Evolutionary conservation across 2,888 invertebrate species (phyloP), one percentile per base, ranked within the genome.

Genomic region (Melanargia galathea): DNA sequence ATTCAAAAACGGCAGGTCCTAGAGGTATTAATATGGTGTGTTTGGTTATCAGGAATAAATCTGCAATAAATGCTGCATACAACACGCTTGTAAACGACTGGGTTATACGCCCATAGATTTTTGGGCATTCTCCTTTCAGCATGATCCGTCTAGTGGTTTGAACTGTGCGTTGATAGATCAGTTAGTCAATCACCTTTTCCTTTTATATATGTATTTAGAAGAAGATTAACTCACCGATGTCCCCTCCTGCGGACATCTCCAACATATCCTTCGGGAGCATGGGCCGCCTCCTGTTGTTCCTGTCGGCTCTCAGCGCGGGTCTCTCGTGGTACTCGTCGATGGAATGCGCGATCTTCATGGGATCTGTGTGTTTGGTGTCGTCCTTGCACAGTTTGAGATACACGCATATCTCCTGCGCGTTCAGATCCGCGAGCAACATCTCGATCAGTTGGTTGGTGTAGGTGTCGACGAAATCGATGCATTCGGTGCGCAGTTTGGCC

Each of bases 371-470:
- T 8, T 52, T 68, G 1, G 69, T 67, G 2, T 87, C 77, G 72
- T 93, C 92, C 49, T 92, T 84, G 79, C 97, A 97, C 11, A 97
- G 86, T 75, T 95, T 94, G 63, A 97, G 83, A 73, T 93, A 95
- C 0, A 94, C 94, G 77, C 97, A 97, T 45, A 97, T 93, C 86
- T 97, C 95, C 59, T 89, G 86, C 0, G 90, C 77, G 73, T 86
- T 72, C 73, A 97, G 93, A 76, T 97, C 95, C 16, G 95, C 94
- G 2, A 96, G 83, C 13, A 97, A 79, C 94, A 96, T 94, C 71
- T 97, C 95, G 8, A 97, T 87, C 26, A 97, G 86, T 77, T 96
- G 94, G 54, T 94, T 92, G 8, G 95, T 94, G 84, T 97, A 97
- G 0, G 93, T 92, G 70, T 95, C 92, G 0, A 97, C 95, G 72